Base-by-base conservation (phyloP, 2,888 invertebrate genomes). In the Phanerotoma sp. region DNA sequence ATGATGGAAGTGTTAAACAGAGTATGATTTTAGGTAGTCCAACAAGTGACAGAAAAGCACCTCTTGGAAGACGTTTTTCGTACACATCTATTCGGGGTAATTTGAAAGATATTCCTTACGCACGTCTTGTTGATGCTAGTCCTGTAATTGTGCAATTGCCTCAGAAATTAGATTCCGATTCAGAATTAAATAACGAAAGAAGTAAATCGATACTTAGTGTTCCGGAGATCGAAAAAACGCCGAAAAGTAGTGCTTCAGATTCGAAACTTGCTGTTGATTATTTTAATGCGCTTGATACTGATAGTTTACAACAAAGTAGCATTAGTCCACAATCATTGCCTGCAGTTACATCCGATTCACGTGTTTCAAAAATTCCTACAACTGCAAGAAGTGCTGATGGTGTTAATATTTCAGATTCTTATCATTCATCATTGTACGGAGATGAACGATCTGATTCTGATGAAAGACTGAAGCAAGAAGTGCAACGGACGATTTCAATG, bases 231-330 rank as follows among this genome's bases (percentile, higher is more conserved):
- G 82, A 83, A 49, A 68, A 70, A 10, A 74, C 79, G n/a, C 86
- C 87, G 1, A 92, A 93, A 70, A 91, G 91, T 62, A 92, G 91
- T 72, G 86, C 88, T 3, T 93, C 92, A 0, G 93, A 93, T 77
- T 92, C 93, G 0, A 89, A 89, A 74, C 77, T 93, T 56, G 90
- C 92, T 1, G 85, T 91, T 1, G 91, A 89, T 73, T 89, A 87
- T 72, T 87, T 85, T 57, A 79, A 80, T 28, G 79, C 77, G 7
- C 69, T 75, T 4, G 72, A 71, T 13, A 65, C 58, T n/a, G 75
- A 76, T 28, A 57, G 61, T 6, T 54, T 68, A 15, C 70, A 72
- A 56, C 72, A 74, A 38, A 70, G 60, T 44, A 57, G 64, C 45
- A 73, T n/a, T n/a, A n/a, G 71, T 51, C 73, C 75, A 0, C 73